These are phyloP conservation scores for Ramphastos sulfuratus DNA, from an alignment of 2,113 vertebrate genomes.

Conservation along the genomic window DNA sequence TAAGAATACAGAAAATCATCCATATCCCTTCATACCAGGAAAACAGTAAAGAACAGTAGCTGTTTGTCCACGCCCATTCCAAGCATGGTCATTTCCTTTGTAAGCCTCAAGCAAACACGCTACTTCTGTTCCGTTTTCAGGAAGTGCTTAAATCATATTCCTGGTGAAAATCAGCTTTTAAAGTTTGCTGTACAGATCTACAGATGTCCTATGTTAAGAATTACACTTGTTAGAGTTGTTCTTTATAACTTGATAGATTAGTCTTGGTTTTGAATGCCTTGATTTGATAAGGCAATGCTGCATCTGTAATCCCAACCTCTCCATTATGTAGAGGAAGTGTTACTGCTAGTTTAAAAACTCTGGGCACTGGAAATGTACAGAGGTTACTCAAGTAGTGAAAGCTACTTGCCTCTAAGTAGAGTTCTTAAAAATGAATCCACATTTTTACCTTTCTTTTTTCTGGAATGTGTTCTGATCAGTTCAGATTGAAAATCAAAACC, in stretches of 20 bases:
- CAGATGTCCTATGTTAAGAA: not conserved
- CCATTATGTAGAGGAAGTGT: not conserved
- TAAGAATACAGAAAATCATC: not conserved
- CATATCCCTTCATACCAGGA: not conserved
- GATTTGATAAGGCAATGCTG: not conserved
- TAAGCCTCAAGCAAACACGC: not conserved
- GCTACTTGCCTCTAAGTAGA: not conserved
- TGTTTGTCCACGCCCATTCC: not conserved
- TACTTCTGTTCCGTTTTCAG: not conserved
- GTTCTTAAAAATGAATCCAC: not conserved
- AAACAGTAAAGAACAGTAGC: not conserved
- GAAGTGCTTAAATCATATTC: not conserved
- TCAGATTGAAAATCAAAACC: not conserved
- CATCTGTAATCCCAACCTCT: not conserved
- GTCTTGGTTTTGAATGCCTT: not conserved
- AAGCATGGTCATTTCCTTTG: not conserved
- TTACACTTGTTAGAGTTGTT: not conserved
- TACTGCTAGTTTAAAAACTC: not conserved
- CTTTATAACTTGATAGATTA: not conserved
- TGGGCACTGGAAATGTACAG: not conserved
- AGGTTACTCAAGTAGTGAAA: not conserved
- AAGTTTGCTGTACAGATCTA: not conserved
- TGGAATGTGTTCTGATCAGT: not conserved
- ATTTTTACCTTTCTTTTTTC: not conserved
- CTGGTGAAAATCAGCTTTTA: not conserved